Percentiles rank a stretch among this genome's conserved stretches.
Conservation (phyloP, 2,113 vertebrate genomes). For the Dipodomys stephensi region DNA sequence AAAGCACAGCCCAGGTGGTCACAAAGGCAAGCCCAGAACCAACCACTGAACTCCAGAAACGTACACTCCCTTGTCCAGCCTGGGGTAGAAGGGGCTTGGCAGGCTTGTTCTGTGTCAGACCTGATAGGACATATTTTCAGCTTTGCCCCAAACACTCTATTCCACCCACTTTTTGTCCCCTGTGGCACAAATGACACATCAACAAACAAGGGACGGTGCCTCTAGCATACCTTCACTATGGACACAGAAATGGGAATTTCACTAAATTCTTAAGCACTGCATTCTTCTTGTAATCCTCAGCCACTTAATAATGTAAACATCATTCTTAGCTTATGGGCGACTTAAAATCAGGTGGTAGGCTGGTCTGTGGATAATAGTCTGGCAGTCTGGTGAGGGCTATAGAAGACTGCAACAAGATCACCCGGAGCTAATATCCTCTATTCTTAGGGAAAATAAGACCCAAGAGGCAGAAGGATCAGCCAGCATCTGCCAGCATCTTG, state of each 20-base stretch:
- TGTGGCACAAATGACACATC: background rate
- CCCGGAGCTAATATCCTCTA: background rate
- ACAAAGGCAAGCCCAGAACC: background rate
- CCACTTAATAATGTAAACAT: background rate
- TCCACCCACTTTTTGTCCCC: rapidly evolving
- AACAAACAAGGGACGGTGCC: background rate
- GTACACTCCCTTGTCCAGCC: background rate
- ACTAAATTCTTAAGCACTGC: background rate
- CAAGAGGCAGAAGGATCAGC: background rate
- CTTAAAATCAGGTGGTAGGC: background rate
- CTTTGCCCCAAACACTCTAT: background rate
- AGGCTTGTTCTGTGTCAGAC: background rate
- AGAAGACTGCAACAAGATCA: background rate
- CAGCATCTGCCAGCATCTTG: background rate
- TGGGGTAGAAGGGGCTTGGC: background rate
- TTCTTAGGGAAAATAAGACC: conserved; percentile 23
- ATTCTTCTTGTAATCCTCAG: conserved; percentile 29
- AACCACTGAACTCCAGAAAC: background rate
- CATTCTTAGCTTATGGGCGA: background rate
- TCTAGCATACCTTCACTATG: background rate
- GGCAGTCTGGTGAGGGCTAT: background rate
- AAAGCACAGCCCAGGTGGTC: background rate
- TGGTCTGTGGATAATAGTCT: too few relatives aligned
- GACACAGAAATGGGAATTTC: background rate
- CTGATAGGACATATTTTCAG: background rate